Base-by-base conservation (phyloP, 1,140 invertebrate genomes). In the Popillia japonica region DNA sequence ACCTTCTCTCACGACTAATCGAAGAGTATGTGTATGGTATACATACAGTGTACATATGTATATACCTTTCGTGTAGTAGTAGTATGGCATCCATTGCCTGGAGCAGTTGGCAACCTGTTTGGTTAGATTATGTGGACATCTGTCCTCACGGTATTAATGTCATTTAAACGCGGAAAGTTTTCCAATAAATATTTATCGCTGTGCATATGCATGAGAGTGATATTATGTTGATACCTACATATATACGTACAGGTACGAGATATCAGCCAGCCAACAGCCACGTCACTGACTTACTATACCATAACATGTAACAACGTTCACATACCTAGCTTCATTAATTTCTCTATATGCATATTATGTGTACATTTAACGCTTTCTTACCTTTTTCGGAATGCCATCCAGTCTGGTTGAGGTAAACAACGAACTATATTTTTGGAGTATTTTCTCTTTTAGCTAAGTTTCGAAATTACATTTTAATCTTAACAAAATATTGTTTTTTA, bases 111-210 rank as follows among this genome's bases (percentile, higher is more conserved):
- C 64, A 72, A 72, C 64, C 64, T 72, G 64, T 72, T 72, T 72
- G 64, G 64, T 40, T 72, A 72, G 64, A 72, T 72, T 72, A 55
- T 55, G 64, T 72, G 64, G 64, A 72, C 64, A 72, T 72, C 64
- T 72, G 64, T 72, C 64, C 64, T 72, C 64, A 72, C 64, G 64
- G 64, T 72, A 72, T 72, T 72, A 72, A 72, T 72, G 64, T 72
- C 64, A 72, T 72, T 72, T 72, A 27, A 40, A 72, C 64, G 64
- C 64, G 64, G 64, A 72, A 72, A 72, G 64, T 72, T 72, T 72
- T 72, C 64, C 64, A 72, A 72, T 72, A 72, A 72, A 40, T 72
- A 40, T 72, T 72, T 72, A 72, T 72, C 23, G 34, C 22, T 22
- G 64, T 34, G 64, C 64, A 72, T 72, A 72, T 72, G 64, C 64